Percentiles rank a stretch among this genome's conserved stretches.
phyloP scores from a whole-genome alignment of 1,140 invertebrate species.

The Cephus cinctus region DNA sequence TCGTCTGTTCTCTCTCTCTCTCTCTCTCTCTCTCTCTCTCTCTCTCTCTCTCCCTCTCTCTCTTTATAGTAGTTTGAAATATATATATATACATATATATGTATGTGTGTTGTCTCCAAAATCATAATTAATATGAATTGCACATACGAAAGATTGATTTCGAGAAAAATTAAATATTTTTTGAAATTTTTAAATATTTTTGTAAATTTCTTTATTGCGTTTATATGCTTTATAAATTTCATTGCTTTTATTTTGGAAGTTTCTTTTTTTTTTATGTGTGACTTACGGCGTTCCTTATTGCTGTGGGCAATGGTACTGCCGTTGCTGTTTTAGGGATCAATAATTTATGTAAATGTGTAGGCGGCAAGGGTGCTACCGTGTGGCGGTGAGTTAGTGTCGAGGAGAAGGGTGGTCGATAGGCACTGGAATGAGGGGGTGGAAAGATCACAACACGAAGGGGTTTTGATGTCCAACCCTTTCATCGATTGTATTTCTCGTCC shows the following conservation, averaged over 20 bases:
- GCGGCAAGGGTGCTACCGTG: constrained; percentile 54
- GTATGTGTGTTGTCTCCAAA: constrained; percentile 14
- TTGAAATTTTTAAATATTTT: too few species aligned
- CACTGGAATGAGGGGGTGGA: constrained; percentile 33
- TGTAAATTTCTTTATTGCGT: too few species aligned
- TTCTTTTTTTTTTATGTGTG: too few species aligned
- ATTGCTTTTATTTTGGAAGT: too few species aligned
- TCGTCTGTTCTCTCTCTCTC: constrained; percentile 11
- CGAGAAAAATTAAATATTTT: too few species aligned
- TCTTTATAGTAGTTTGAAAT: too few species aligned
- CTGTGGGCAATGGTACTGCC: constrained; percentile 41
- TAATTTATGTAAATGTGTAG: constrained; percentile 59
- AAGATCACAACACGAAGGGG: constrained; percentile 50
- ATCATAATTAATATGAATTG: too few species aligned
- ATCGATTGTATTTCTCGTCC: constrained; percentile 52
- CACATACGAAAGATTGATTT: too few species aligned
- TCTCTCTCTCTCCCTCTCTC: neutral
- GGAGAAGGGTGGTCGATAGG: constrained; percentile 32
- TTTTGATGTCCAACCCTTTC: constrained; percentile 56
- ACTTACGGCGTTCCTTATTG: neutral
- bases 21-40: constrained; percentile 17
- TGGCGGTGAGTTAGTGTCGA: constrained; percentile 53
- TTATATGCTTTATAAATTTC: too few species aligned
- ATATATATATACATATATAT: constrained; percentile 3
- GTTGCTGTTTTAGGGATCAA: constrained; percentile 55